These are phyloP conservation scores for Tetranychus truncatus DNA, from an alignment of 2,888 invertebrate genomes.

Conservation along the genomic window DNA sequence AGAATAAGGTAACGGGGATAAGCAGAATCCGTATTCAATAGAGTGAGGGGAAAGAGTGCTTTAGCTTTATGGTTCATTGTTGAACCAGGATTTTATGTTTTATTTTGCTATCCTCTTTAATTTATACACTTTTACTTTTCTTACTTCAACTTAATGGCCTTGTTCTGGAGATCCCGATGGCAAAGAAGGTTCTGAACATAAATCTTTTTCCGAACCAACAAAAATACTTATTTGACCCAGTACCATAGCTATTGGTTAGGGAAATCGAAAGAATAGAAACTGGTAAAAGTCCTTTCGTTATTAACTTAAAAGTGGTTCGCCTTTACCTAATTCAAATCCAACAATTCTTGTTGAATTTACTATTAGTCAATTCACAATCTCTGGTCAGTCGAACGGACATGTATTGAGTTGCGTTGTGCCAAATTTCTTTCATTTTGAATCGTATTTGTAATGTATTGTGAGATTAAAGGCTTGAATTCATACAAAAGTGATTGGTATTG, in stretches of 20 bases:
- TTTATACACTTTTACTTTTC: too few species aligned
- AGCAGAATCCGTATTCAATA: too few species aligned
- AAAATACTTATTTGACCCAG: conserved; percentile 91
- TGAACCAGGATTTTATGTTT: too few species aligned
- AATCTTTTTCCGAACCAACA: conserved; percentile 81
- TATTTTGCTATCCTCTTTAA: too few species aligned
- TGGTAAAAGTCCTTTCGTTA: conserved; percentile 69
- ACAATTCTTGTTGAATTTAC: conserved; percentile 67
- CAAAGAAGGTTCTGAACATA: conserved; percentile 86
- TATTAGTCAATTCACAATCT: conserved; percentile 80
- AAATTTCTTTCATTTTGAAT: too few species aligned
- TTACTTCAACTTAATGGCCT: conserved; percentile 53
- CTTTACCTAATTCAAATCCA: conserved; percentile 71
- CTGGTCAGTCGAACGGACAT: conserved; percentile 88
- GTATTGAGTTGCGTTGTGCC: too few species aligned
- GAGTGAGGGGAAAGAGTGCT: too few species aligned
- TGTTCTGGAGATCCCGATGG: conserved; percentile 80
- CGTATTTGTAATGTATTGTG: too few species aligned
- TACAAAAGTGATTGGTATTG: too few species aligned
- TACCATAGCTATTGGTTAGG: conserved; percentile 85
- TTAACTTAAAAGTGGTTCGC: conserved; percentile 43
- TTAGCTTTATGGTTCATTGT: too few species aligned
- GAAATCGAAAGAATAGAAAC: conserved; percentile 92
- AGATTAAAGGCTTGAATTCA: too few species aligned
- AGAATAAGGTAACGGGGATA: too few species aligned